These are phyloP conservation scores for Anser brachyrhynchus DNA, from an alignment of 2,113 vertebrate species.

Conservation along the genomic window DNA sequence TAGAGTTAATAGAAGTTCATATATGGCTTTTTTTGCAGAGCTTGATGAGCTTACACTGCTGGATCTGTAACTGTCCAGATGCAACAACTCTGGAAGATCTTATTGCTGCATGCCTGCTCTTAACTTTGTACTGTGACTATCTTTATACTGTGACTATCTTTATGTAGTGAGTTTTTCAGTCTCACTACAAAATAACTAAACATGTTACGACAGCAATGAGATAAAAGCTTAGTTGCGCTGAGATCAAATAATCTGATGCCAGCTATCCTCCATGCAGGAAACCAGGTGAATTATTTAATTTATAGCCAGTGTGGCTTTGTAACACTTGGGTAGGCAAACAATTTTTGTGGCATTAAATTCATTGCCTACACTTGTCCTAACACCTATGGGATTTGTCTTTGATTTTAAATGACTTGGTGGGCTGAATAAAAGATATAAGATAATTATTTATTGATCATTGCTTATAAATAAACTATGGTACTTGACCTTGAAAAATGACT, in stretches of 20 bases:
- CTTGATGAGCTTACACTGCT: neutral
- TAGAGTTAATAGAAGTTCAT: neutral
- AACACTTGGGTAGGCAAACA: neutral
- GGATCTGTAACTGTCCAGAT: neutral
- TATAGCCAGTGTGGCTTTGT: neutral
- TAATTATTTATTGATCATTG: neutral
- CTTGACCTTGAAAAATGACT: neutral
- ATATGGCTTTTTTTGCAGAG: neutral
- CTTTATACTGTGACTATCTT: too few species aligned
- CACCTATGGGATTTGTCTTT: neutral
- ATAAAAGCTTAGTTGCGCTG: neutral
- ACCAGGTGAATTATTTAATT: neutral
- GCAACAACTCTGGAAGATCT: neutral
- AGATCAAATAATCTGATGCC: neutral
- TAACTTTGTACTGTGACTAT: neutral
- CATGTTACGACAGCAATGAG: neutral
- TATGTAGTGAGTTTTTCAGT: neutral
- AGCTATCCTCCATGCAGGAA: neutral
- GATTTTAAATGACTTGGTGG: neutral
- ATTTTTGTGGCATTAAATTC: neutral
- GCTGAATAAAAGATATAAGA: neutral
- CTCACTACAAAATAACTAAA: neutral
- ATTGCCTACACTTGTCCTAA: neutral
- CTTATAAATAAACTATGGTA: neutral
- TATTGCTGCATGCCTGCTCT: neutral